These are phyloP conservation scores for Apotomis capreana DNA, from an alignment of 2,888 invertebrate genomes.

Conservation along the genomic window DNA sequence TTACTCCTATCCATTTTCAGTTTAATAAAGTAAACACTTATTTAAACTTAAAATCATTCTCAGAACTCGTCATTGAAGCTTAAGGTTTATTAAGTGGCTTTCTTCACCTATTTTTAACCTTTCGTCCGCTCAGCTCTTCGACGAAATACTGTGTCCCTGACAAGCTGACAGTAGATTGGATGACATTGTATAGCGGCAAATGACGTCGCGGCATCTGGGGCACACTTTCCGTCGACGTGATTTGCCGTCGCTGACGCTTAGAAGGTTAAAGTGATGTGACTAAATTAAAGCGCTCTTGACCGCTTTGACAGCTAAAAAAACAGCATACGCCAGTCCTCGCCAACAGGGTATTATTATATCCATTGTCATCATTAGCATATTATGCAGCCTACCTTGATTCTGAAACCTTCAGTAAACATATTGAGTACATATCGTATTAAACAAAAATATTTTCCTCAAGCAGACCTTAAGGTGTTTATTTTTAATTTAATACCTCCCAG, in stretches of 20 bases:
- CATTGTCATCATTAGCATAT: slow-evolving; percentile 42
- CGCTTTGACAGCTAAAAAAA: slow-evolving; percentile 27
- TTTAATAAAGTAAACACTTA: too few relatives aligned
- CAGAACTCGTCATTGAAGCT: not conserved
- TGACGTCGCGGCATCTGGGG: too few relatives aligned
- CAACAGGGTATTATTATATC: slow-evolving; percentile 37
- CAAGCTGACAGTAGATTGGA: too few relatives aligned
- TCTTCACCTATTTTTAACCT: slow-evolving; percentile 7
- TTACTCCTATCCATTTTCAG: too few relatives aligned
- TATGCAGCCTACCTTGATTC: slow-evolving; percentile 51
- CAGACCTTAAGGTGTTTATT: slow-evolving; percentile 45
- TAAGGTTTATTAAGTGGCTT: not conserved
- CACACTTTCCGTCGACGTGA: too few relatives aligned
- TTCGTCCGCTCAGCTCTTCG: not conserved
- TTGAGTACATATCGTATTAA: slow-evolving; percentile 40
- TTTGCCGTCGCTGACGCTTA: too few relatives aligned
- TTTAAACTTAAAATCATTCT: not conserved
- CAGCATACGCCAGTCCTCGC: slow-evolving; percentile 20
- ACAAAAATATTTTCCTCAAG: slow-evolving; percentile 50
- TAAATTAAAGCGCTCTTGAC: slow-evolving; percentile 32
- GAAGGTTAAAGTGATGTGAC: not conserved
- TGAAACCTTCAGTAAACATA: slow-evolving; percentile 47
- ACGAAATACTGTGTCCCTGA: too few relatives aligned
- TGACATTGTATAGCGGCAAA: too few relatives aligned
- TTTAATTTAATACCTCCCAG: slow-evolving; percentile 53